These are phyloP conservation scores for Pocota personata DNA, from an alignment of 2,888 invertebrate genomes.

Conservation along the genomic window DNA sequence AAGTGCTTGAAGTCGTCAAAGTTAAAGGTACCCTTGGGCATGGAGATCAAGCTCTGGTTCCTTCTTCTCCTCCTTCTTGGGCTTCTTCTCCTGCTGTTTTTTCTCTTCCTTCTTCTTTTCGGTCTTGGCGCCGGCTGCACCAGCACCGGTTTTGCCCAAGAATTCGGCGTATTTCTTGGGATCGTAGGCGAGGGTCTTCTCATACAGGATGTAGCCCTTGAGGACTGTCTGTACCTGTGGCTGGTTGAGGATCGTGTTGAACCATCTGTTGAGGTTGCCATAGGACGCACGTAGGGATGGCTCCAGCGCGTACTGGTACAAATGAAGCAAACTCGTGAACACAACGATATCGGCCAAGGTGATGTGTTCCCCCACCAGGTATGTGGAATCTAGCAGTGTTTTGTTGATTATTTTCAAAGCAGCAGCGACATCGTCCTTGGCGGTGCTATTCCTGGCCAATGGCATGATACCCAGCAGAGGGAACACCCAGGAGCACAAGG, in stretches of 20 bases:
- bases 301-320: constrained; percentile 92
- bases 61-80: too few species aligned
- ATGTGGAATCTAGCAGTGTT: constrained; percentile 93
- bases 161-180: too few species aligned
- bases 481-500: constrained; percentile 98
- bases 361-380: constrained; percentile 96
- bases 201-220: too few species aligned
- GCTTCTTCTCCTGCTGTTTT: too few species aligned
- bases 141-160: too few species aligned
- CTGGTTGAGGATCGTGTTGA: constrained; percentile 94
- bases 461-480: too few species aligned
- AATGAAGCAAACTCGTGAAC: constrained; percentile 92
- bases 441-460: constrained; percentile 93
- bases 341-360: constrained; percentile 98
- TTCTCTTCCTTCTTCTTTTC: too few species aligned
- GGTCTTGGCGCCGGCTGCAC: too few species aligned
- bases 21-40: too few species aligned
- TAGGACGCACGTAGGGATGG: constrained; percentile 87
- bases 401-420: constrained; percentile 87
- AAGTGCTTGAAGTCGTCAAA: too few species aligned
- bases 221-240: constrained; percentile 90
- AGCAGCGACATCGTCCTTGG: constrained; percentile 91
- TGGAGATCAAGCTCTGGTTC: too few species aligned
- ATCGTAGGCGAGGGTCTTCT: too few species aligned
- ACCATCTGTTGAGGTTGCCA: constrained; percentile 95